Percentiles rank a stretch among this genome's conserved stretches.
These are phyloP conservation scores for Drosophila sp. DNA, from an alignment of 1,140 invertebrate genomes.

Conservation along the genomic window DNA sequence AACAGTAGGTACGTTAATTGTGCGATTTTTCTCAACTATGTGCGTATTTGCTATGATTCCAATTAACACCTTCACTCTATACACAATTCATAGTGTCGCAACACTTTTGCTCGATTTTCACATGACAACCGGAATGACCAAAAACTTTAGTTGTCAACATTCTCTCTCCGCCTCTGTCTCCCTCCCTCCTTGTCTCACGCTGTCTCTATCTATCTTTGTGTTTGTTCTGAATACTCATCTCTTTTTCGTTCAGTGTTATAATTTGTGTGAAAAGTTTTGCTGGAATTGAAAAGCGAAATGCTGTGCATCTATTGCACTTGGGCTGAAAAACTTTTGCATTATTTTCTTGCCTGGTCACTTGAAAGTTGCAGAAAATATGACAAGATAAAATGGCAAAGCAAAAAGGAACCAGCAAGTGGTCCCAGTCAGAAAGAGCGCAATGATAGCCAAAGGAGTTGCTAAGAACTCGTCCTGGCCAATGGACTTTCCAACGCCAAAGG, in stretches of 20 bases:
- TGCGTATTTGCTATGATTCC: slow-evolving; percentile 35
- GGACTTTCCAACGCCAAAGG: slow-evolving; percentile 33
- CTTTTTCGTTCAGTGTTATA: slow-evolving; percentile 39
- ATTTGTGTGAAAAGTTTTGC: slow-evolving; percentile 68
- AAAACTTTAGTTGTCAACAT: slow-evolving; percentile 42
- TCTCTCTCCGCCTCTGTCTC: slow-evolving; percentile 3
- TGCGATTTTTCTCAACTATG: background rate
- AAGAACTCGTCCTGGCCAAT: slow-evolving; percentile 7
- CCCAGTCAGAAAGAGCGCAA: slow-evolving; percentile 18
- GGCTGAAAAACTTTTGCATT: slow-evolving; percentile 60
- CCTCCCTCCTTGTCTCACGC: slow-evolving; percentile 19
- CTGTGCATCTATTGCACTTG: slow-evolving; percentile 57
- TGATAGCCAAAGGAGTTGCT: slow-evolving; percentile 24
- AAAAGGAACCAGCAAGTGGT: slow-evolving; percentile 11
- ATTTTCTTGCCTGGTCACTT: slow-evolving; percentile 56
- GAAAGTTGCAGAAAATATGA: slow-evolving; percentile 68
- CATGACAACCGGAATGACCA: slow-evolving; percentile 46
- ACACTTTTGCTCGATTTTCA: slow-evolving; percentile 14
- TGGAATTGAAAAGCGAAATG: slow-evolving; percentile 75
- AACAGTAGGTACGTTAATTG: slow-evolving; percentile 7
- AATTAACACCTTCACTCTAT: slow-evolving; percentile 50
- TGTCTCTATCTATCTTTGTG: background rate
- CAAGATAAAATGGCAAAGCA: slow-evolving; percentile 66
- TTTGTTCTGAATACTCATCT: slow-evolving; percentile 7
- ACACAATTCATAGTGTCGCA: slow-evolving; percentile 35